These are phyloP conservation scores for Andrena minutula DNA, from an alignment of 2,888 invertebrate species.

Conservation along the genomic window DNA sequence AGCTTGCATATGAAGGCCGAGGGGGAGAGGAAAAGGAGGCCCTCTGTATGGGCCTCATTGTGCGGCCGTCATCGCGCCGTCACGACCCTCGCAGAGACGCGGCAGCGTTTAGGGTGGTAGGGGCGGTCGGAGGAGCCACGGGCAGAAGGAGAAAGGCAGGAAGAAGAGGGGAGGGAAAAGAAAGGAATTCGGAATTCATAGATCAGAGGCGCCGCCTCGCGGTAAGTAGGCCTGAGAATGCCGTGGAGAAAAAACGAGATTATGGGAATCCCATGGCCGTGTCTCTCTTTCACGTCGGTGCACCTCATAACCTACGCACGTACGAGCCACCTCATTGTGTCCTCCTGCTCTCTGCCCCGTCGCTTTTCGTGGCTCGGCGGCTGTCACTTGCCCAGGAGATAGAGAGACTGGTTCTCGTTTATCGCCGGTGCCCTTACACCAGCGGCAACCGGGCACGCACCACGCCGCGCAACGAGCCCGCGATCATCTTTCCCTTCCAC, in stretches of 20 bases:
- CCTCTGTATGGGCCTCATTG: conserved; percentile 79
- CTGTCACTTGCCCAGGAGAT: conserved; percentile 63
- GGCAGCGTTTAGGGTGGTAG: conserved; percentile 64
- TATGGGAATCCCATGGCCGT: conserved; percentile 70
- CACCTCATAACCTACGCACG: conserved; percentile 64
- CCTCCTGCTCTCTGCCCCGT: conserved; percentile 19
- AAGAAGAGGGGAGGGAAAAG: conserved; percentile 33
- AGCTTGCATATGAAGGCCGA: conserved; percentile 62
- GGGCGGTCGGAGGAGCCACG: conserved; percentile 38
- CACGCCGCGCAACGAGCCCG: conserved; percentile 18
- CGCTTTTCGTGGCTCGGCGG: conserved; percentile 48
- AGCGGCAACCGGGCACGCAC: not conserved
- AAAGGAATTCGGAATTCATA: conserved; percentile 75
- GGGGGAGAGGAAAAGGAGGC: conserved; percentile 60
- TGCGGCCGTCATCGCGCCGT: conserved; percentile 80
- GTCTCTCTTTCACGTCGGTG: conserved; percentile 30
- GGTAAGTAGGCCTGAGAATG: conserved; percentile 68
- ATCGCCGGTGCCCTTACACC: conserved; percentile 49
- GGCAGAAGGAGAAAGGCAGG: conserved; percentile 6
- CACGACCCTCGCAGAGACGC: conserved; percentile 72
- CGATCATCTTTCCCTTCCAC: conserved; percentile 33
- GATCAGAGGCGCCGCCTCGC: conserved; percentile 78
- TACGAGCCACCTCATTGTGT: conserved; percentile 32
- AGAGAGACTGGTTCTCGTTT: conserved; percentile 65
- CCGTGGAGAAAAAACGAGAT: conserved; percentile 68